Percentiles rank a stretch among this genome's conserved stretches.
Evolutionary conservation across 2,797 vertebrate species (phyloP).

Genomic region (Myioborus melanocephalus): DNA sequence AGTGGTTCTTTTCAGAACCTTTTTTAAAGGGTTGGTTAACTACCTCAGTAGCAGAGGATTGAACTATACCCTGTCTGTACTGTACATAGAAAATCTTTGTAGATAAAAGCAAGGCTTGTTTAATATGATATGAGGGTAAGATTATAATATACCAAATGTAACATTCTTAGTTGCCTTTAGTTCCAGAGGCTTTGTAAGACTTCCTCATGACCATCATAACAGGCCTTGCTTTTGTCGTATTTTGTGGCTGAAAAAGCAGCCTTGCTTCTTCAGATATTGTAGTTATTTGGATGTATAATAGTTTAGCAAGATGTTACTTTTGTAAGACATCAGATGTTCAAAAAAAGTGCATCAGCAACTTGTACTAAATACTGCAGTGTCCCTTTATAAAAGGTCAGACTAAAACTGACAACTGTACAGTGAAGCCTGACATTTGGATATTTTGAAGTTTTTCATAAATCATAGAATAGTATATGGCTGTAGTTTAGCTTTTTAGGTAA

Average conservation of each 20-base stretch:
- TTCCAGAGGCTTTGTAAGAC: constrained; percentile 95
- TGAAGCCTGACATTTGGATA: constrained; percentile 83
- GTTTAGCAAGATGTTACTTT: constrained; percentile 99
- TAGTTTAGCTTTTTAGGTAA: constrained; percentile 84
- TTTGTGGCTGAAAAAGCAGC: constrained; percentile 99
- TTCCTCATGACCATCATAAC: constrained; percentile 97
- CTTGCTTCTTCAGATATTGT: constrained; percentile 99
- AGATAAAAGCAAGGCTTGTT: constrained; percentile 99
- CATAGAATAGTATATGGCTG: constrained; percentile 83
- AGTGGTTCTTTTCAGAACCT: constrained; percentile 99
- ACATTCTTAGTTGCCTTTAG: constrained; percentile 97
- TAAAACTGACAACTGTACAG: constrained; percentile 80
- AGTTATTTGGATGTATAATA: constrained; percentile 99
- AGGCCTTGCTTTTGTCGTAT: constrained; percentile 99
- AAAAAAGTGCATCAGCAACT: constrained; percentile 92
- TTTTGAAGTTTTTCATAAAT: constrained; percentile 85
- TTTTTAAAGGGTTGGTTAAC: constrained; percentile 99
- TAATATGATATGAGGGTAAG: constrained; percentile 98
- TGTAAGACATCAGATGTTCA: constrained; percentile 99
- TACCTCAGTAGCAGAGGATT: constrained; percentile 99
- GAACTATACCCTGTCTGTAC: constrained; percentile 99
- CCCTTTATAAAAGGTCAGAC: constrained; percentile 92
- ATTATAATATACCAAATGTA: constrained; percentile 97
- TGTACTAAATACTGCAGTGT: constrained; percentile 99
- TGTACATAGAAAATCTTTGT: constrained; percentile 99